phyloP scores from a whole-genome alignment of 2,113 vertebrate genomes.

The Dasypus novemcinctus region DNA sequence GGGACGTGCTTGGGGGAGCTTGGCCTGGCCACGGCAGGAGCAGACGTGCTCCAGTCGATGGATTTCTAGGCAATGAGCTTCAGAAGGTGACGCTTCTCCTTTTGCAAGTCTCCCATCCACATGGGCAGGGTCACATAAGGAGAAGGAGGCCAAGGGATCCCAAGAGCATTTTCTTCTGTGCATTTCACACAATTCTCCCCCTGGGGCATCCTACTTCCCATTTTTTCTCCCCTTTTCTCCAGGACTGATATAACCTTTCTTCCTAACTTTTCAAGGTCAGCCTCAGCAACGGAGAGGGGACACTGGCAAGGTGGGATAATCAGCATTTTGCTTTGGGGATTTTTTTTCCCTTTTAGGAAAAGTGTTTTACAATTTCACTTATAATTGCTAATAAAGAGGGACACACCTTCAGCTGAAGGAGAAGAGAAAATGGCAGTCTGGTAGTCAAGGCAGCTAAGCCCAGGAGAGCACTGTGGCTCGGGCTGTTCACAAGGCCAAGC shows the following conservation, averaged over 20 bases:
- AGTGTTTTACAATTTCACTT: constrained; percentile 45
- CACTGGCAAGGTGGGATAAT: background rate
- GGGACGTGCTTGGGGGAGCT: background rate
- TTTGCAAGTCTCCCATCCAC: background rate
- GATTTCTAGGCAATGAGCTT: background rate
- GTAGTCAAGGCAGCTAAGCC: constrained; percentile 19
- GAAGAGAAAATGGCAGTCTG: constrained; percentile 70
- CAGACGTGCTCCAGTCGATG: background rate
- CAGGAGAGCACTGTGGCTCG: background rate
- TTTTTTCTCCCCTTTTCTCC: constrained; percentile 17
- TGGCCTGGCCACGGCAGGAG: background rate
- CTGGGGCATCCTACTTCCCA: background rate
- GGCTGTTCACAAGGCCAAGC: background rate
- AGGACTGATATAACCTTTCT: constrained; percentile 66
- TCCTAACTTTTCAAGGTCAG: constrained; percentile 80
- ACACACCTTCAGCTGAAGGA: constrained; percentile 62
- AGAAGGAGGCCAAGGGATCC: rapidly evolving
- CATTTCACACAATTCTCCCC: background rate
- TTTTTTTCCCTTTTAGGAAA: constrained; percentile 23
- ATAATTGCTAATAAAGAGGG: constrained; percentile 46
- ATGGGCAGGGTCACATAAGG: background rate
- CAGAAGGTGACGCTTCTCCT: background rate
- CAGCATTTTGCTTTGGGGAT: background rate
- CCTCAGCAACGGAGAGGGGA: constrained; percentile 32
- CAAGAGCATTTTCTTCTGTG: background rate